Conservation (phyloP, 1,140 invertebrate species). For the Berghia stephanieae region DNA sequence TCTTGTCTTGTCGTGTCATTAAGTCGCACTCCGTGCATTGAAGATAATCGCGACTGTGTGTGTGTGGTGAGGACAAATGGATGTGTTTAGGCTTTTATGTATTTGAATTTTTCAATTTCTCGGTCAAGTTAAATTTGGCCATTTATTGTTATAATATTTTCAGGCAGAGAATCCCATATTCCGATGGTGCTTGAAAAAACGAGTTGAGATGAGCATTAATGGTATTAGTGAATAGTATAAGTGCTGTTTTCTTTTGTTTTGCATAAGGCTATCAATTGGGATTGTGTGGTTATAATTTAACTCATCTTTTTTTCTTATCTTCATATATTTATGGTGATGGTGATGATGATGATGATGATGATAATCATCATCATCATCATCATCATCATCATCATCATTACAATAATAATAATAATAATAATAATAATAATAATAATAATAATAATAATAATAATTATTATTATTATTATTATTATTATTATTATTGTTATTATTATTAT, state of each 20-base stretch:
- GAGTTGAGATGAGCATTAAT: background rate
- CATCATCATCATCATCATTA: background rate
- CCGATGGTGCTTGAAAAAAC: background rate
- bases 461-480: conserved; percentile 25
- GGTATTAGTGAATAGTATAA: background rate
- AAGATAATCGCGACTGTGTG: too few relatives aligned
- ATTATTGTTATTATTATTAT: conserved; percentile 66
- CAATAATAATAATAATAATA: conserved; percentile 20
- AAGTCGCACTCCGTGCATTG: too few relatives aligned
- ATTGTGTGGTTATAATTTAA: background rate
- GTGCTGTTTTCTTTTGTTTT: background rate
- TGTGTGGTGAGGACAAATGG: too few relatives aligned
- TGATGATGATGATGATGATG: too few relatives aligned
- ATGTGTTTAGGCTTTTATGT: too few relatives aligned
- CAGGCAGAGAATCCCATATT: too few relatives aligned
- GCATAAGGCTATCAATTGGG: too few relatives aligned
- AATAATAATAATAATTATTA: conserved; percentile 5
- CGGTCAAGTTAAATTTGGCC: background rate
- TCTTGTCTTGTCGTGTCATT: too few relatives aligned
- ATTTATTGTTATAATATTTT: background rate
- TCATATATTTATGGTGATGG: too few relatives aligned
- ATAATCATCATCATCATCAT: too few relatives aligned
- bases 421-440: background rate
- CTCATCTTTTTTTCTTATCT: background rate
- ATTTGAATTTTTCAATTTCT: too few relatives aligned